Percentiles rank a stretch among this genome's conserved stretches.
phyloP scores from a whole-genome alignment of 2,113 vertebrate species.

The Heloderma charlesbogerti region DNA sequence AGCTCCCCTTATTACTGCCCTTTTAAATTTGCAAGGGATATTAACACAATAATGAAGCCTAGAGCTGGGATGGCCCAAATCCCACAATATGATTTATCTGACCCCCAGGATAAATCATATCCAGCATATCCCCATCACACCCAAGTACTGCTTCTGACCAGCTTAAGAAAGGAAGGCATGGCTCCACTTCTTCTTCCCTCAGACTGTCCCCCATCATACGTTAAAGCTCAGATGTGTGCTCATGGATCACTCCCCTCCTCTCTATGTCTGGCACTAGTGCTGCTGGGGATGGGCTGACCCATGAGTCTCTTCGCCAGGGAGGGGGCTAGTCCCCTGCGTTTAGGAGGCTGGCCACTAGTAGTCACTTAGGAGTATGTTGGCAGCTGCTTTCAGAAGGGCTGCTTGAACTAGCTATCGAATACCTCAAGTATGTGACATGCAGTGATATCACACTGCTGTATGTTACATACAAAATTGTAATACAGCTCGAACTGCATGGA shows the following conservation, averaged over 20 bases:
- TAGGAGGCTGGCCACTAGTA: background rate
- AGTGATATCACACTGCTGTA: background rate
- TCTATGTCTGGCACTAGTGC: background rate
- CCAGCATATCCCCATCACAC: background rate
- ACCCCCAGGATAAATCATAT: background rate
- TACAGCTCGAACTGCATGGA: background rate
- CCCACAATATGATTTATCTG: background rate
- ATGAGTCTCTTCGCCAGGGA: no score
- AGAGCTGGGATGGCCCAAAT: background rate
- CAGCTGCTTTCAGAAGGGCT: background rate
- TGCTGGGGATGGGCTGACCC: no score
- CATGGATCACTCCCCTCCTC: background rate
- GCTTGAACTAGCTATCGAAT: background rate
- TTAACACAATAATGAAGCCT: background rate
- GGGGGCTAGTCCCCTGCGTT: no score
- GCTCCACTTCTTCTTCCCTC: background rate
- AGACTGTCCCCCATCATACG: background rate
- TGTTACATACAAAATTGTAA: background rate
- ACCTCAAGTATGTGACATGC: background rate
- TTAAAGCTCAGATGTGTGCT: background rate
- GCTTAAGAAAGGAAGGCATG: background rate
- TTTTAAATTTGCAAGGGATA: background rate
- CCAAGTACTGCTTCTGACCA: background rate
- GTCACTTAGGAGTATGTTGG: background rate
- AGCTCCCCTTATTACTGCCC: background rate